Conservation (phyloP, 2,888 invertebrate species). For the Epinotia bilunana region DNA sequence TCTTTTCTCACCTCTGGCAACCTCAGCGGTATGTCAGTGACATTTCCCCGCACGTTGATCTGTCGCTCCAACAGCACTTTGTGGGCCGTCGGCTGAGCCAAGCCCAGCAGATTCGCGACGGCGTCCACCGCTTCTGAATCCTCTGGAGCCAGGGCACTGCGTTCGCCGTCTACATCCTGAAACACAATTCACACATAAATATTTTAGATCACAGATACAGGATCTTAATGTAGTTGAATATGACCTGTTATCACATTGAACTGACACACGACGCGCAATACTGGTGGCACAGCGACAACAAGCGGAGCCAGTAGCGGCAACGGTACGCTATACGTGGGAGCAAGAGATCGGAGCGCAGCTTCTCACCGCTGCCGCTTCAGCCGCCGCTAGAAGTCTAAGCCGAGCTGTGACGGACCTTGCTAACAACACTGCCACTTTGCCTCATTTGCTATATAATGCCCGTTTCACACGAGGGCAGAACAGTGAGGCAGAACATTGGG, state of each 20-base stretch:
- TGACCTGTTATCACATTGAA: neutral
- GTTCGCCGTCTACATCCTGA: constrained; percentile 94
- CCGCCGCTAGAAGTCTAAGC: too few species aligned
- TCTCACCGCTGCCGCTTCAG: too few species aligned
- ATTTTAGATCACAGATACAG: neutral
- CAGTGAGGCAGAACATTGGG: too few species aligned
- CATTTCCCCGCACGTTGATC: constrained; percentile 96
- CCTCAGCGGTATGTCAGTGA: constrained; percentile 95
- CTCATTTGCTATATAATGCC: too few species aligned
- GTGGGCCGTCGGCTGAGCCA: constrained; percentile 89
- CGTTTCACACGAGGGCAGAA: too few species aligned
- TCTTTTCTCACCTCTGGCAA: constrained; percentile 88
- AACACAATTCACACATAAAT: neutral
- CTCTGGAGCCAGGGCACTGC: constrained; percentile 88
- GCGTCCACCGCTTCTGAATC: constrained; percentile 89
- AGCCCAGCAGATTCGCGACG: constrained; percentile 90
- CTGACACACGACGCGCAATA: neutral
- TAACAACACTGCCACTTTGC: neutral
- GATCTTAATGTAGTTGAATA: neutral
- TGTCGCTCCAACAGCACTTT: constrained; percentile 91
- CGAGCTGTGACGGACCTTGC: neutral
- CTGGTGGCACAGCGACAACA: too few species aligned
- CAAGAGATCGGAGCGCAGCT: too few species aligned
- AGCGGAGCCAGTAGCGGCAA: too few species aligned
- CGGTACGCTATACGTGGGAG: too few species aligned